Percentiles rank a stretch among this genome's conserved stretches.
Conservation (phyloP, 2,797 vertebrate genomes). For the Melanotaenia pygmaea region DNA sequence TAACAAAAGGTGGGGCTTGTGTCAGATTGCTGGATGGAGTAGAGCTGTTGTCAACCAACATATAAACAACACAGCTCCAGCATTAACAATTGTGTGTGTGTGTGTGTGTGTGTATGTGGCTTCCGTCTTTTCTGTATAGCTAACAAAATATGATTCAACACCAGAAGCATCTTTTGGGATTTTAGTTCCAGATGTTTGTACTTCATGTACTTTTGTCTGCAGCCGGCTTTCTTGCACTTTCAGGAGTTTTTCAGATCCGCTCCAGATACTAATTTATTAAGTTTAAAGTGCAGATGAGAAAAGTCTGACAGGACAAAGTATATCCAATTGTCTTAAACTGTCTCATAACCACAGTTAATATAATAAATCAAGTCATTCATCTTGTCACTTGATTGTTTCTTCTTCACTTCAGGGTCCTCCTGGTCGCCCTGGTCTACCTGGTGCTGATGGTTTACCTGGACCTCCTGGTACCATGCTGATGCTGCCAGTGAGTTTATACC, state of each 20-base stretch:
- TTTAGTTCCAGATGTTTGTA: background rate
- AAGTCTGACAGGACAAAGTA: background rate
- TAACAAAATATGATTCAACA: background rate
- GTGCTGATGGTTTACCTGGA: slow-evolving; percentile 95
- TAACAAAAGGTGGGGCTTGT: slow-evolving; percentile 41
- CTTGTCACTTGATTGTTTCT: background rate
- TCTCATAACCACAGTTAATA: background rate
- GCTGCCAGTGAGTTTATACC: slow-evolving; percentile 89
- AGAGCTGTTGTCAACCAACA: slow-evolving; percentile 45
- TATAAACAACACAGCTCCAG: slow-evolving; percentile 30
- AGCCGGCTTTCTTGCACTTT: background rate
- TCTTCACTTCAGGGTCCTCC: slow-evolving; percentile 86
- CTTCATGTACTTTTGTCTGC: background rate
- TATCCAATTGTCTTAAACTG: background rate
- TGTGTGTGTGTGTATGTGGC: background rate
- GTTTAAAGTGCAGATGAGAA: background rate
- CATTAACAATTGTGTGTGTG: slow-evolving; percentile 10
- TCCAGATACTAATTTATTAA: background rate
- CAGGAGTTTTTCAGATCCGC: too few species aligned
- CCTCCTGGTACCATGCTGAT: slow-evolving; percentile 98
- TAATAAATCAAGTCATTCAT: background rate
- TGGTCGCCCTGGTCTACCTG: slow-evolving; percentile 93
- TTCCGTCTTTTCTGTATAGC: slow-evolving; percentile 14
- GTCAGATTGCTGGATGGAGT: slow-evolving; percentile 42
- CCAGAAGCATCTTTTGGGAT: background rate